These are phyloP conservation scores for Eretmochelys imbricata DNA, from an alignment of 2,113 vertebrate species.

Conservation along the genomic window DNA sequence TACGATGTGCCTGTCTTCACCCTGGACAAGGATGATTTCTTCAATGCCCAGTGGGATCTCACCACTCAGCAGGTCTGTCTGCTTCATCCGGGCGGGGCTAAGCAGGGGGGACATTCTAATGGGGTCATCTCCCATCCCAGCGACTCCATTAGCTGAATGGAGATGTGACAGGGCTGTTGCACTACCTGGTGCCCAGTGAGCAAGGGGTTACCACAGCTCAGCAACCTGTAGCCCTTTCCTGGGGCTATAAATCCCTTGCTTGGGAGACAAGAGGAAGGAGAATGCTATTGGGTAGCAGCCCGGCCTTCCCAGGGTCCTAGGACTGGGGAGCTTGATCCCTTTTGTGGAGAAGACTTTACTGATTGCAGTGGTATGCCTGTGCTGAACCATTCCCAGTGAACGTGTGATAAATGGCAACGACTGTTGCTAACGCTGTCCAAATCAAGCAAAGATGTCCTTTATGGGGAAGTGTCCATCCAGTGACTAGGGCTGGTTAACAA, in stretches of 20 bases:
- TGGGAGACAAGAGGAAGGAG: accelerated
- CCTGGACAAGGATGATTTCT: slow-evolving; percentile 93
- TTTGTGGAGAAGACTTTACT: not conserved
- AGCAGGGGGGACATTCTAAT: accelerated
- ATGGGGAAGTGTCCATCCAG: not conserved
- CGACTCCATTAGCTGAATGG: not conserved
- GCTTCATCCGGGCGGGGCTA: accelerated
- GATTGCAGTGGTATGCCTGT: not conserved
- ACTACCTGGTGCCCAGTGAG: not conserved
- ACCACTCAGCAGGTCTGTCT: slow-evolving; percentile 92
- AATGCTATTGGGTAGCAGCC: not conserved
- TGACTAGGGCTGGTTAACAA: not conserved
- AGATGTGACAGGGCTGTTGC: not conserved
- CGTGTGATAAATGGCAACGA: not conserved
- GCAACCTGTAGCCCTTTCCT: too few relatives aligned
- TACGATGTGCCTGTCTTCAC: slow-evolving; percentile 96
- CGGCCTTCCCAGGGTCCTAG: accelerated
- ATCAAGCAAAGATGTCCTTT: not conserved
- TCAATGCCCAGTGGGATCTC: slow-evolving; percentile 96
- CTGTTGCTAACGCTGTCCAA: not conserved
- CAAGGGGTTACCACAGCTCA: not conserved
- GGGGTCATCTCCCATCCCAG: not conserved
- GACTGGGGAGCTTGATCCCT: not conserved
- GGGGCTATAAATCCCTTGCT: not conserved
- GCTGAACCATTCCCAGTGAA: not conserved